These are phyloP conservation scores for Ferrisia virgata DNA, from an alignment of 2,888 invertebrate species.

Conservation along the genomic window DNA sequence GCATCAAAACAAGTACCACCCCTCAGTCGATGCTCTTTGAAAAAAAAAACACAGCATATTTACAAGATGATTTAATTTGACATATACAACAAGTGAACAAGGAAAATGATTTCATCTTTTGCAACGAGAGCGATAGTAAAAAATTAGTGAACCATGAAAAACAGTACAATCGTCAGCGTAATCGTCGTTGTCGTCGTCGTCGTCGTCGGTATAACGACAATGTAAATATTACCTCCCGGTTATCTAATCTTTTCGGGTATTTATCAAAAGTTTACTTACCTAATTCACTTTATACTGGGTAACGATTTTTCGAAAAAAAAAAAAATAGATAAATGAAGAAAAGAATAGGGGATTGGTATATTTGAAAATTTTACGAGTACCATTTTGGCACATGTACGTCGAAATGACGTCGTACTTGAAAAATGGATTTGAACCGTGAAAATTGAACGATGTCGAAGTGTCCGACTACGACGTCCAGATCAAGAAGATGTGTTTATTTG, in stretches of 20 bases:
- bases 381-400: neutral
- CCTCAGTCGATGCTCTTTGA: neutral
- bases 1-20: neutral
- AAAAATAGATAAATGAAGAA: too few relatives aligned
- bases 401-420: neutral
- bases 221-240: neutral
- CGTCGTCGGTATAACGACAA: too few relatives aligned
- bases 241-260: neutral
- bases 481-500: conserved; percentile 17
- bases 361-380: neutral
- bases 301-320: neutral
- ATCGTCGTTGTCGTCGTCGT: neutral
- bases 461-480: neutral
- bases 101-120: neutral
- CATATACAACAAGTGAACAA: too few relatives aligned
- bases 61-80: neutral
- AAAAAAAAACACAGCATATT: too few relatives aligned
- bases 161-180: too few relatives aligned
- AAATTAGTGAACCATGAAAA: neutral
- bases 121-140: neutral
- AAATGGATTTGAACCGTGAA: neutral
- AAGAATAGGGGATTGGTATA: too few relatives aligned
- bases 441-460: conserved; percentile 21
- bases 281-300: neutral
- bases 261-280: neutral